Evolutionary conservation across 2,797 vertebrate species (phyloP).

Genomic region (Sternotherus odoratus): DNA sequence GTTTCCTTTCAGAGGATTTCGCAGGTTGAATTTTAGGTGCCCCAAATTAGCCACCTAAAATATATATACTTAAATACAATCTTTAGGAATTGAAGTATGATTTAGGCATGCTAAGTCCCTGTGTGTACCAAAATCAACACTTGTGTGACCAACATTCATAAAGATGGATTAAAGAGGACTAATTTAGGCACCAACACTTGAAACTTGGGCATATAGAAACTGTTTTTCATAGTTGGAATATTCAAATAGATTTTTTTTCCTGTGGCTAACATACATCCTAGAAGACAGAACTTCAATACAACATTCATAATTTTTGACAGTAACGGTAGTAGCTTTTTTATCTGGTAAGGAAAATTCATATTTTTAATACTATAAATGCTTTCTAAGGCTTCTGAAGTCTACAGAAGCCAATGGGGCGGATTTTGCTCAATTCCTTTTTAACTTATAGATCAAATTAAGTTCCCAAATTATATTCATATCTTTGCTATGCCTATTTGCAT

Average conservation of each 20-base stretch:
- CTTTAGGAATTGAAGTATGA: neutral
- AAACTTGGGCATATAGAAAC: neutral
- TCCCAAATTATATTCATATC: neutral
- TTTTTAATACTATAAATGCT: neutral
- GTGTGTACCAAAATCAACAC: neutral
- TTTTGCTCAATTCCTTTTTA: neutral
- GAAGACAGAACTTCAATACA: neutral
- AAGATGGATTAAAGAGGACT: neutral
- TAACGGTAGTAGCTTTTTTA: neutral
- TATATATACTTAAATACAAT: neutral
- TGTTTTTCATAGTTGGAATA: neutral
- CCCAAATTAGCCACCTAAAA: neutral
- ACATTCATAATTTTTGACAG: neutral
- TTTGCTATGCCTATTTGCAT: neutral
- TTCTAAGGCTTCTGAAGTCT: neutral
- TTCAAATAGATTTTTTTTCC: neutral
- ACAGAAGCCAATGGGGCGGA: neutral
- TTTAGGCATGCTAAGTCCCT: neutral
- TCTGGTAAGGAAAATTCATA: neutral
- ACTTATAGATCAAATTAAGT: neutral
- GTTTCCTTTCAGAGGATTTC: neutral
- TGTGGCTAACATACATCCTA: neutral
- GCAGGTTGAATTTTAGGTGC: neutral
- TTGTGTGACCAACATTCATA: neutral
- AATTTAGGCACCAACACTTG: neutral